Conservation (phyloP, 2,113 vertebrate species). For the Gallinago jamesoni region DNA sequence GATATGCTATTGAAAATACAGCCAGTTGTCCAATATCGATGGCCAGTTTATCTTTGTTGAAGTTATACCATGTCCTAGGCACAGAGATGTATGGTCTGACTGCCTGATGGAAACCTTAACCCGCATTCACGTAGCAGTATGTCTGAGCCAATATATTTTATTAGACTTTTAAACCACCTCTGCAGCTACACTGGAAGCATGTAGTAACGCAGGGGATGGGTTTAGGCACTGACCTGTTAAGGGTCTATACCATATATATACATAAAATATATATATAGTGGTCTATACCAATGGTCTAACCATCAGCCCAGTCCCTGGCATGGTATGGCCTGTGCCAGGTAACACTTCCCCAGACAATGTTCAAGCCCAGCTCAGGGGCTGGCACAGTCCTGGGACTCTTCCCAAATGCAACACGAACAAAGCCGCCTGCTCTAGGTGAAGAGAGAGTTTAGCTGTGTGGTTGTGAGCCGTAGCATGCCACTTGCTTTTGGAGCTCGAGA, state of each 20-base stretch:
- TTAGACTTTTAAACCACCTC: neutral
- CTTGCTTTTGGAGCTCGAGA: neutral
- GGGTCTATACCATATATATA: neutral
- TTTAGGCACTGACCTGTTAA: neutral
- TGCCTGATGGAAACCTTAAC: neutral
- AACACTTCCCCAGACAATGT: neutral
- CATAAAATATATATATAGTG: too few species aligned
- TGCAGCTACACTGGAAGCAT: neutral
- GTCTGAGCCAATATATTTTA: neutral
- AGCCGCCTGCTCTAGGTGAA: neutral
- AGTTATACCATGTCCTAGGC: neutral
- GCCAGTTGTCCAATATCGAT: neutral
- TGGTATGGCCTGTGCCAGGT: neutral
- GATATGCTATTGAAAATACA: neutral
- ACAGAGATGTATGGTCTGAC: neutral
- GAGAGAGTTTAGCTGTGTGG: neutral
- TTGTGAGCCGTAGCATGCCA: neutral
- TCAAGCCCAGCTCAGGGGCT: neutral
- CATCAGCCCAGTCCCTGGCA: neutral
- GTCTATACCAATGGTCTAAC: neutral
- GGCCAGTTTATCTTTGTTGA: neutral
- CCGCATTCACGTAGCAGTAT: neutral
- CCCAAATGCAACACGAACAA: neutral
- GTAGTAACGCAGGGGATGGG: too few species aligned
- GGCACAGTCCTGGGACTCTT: neutral